A percentile compares a stretch with the other conserved stretches of the same genome.
Evolutionary conservation across 2,113 vertebrate genomes (phyloP).

Genomic region (Merops nubicus): DNA sequence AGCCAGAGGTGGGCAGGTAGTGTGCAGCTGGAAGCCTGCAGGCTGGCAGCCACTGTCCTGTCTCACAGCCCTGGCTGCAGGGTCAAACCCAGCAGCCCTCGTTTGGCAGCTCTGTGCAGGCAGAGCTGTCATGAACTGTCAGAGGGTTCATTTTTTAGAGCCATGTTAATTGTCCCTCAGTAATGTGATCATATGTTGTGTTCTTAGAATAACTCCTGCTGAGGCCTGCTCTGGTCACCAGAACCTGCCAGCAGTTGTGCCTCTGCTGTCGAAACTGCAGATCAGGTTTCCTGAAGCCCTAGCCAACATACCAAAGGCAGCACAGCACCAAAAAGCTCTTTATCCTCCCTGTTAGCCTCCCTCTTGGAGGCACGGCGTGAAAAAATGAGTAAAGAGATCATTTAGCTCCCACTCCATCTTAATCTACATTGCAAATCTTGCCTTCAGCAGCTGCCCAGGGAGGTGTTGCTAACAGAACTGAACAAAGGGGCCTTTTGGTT

Average conservation of each 20-base stretch:
- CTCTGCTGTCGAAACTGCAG: neutral
- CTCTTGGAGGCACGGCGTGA: neutral
- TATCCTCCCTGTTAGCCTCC: neutral
- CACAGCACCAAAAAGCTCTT: neutral
- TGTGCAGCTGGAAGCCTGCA: neutral
- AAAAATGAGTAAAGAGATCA: neutral
- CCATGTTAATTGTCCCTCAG: conserved; percentile 14
- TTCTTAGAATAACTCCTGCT: conserved; percentile 57
- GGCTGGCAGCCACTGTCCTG: neutral
- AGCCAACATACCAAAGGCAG: conserved; percentile 48
- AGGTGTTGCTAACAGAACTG: neutral
- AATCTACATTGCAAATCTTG: neutral
- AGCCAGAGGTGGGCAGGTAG: neutral
- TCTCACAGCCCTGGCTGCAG: neutral
- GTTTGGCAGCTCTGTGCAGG: conserved; percentile 1
- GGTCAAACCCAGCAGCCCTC: neutral
- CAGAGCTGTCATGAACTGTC: conserved; percentile 29
- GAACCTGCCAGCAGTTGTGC: conserved; percentile 60
- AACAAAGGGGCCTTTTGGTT: neutral
- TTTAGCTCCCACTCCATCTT: neutral
- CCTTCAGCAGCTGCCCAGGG: neutral
- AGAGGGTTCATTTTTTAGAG: conserved; percentile 58
- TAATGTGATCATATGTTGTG: conserved; percentile 56
- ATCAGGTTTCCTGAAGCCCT: conserved; percentile 31
- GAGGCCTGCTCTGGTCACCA: conserved; percentile 41